phyloP scores from a whole-genome alignment of 2,888 invertebrate species.

The Parascotia fuliginaria region DNA sequence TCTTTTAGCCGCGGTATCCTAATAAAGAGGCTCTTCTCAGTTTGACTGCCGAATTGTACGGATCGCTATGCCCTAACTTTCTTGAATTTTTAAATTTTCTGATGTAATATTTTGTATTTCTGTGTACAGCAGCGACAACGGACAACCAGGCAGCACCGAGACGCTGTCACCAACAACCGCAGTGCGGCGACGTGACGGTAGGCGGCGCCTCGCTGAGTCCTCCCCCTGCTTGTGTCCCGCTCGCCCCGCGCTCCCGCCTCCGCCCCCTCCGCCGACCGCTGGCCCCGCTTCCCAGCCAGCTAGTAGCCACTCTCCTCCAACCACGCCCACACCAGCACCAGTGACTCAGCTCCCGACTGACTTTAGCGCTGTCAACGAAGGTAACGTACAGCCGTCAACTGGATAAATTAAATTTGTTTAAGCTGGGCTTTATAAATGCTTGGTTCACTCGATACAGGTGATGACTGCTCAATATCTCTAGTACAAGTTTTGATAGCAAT shows the following conservation, averaged over 20 bases:
- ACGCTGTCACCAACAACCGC: conserved; percentile 57
- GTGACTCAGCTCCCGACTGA: conserved; percentile 59
- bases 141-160: conserved; percentile 68
- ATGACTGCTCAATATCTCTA: no score
- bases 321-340: no score
- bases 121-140: conserved; percentile 79
- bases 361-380: conserved; percentile 84
- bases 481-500: no score
- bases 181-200: conserved; percentile 58
- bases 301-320: no score
- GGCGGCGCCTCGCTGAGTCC: conserved; percentile 68
- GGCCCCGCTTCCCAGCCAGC: no score
- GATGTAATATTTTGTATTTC: no score
- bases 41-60: no score
- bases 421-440: conserved; percentile 1
- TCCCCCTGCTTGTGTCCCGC: conserved; percentile 72
- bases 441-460: conserved; percentile 4
- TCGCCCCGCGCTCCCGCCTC: conserved; percentile 67
- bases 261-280: conserved; percentile 60
- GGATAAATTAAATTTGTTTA: conserved; percentile 37
- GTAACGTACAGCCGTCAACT: conserved; percentile 76
- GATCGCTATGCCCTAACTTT: no score
- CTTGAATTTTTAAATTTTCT: no score
- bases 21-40: no score
- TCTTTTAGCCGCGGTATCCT: no score